Evolutionary conservation across 2,888 invertebrate genomes (phyloP), one percentile per base, ranked within the genome.

Genomic region (Macrostomum cliftonense): DNA sequence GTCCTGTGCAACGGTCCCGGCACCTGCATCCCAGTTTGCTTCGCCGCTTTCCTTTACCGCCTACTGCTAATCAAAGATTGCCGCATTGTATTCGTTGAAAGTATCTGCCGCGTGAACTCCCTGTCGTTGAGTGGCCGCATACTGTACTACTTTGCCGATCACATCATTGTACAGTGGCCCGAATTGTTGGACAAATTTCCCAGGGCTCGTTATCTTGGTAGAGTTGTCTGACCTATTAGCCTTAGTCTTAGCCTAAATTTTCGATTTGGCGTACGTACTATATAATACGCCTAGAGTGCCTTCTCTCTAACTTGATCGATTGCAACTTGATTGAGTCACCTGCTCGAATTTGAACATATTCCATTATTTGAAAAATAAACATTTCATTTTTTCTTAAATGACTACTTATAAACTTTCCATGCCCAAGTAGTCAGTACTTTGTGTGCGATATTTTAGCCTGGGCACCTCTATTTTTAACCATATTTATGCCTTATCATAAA

Each of bases 1-100:
- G 76, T 88, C 58, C 71, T 88, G 44, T 87, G 84, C 70, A 91
- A 95, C 73, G 95, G 97, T 0, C 95, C 95, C 42, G 93, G 93
- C 9, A 93, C 89, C 7, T 93, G 95, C 69, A 77, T 97, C 52
- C 95, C 95, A 2, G 74, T 91, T 49, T 88, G 88, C 72, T 58
- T 81, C 48, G 76, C 81, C 47, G 81, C 80, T 14, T 82, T 83
- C 63, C 43, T 87, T 1, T 73, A 81, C 56, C 58, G 59, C 43
- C 50, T 61, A 44, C 53, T 39, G 36, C 45, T 43, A 48, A 61
- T 84, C 38, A 67, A 74, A 38, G 47, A 79, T 57, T 77, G 79
- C 51, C 78, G 77, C 63, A 82, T 91, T 51, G 77, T 93, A 47
- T 97, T 86, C 71, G 75, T 95, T 45, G 95, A 97, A 72, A 95